phyloP scores from a whole-genome alignment of 2,797 vertebrate genomes.

The Phoeniculus purpureus region DNA sequence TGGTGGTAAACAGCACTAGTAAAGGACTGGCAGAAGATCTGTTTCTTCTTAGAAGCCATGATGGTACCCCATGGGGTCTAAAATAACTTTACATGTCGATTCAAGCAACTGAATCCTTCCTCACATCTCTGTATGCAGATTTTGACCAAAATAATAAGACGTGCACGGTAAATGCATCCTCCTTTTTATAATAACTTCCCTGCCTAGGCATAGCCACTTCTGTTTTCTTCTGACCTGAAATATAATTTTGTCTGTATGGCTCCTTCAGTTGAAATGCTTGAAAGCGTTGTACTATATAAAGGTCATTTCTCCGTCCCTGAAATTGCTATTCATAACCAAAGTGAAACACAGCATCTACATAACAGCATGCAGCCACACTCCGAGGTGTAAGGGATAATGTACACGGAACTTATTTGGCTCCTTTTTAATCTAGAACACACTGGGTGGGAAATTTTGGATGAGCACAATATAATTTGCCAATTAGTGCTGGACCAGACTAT shows the following conservation, averaged over 20 bases:
- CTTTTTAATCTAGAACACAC: constrained; percentile 33
- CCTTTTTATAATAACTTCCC: neutral
- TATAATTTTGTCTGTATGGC: neutral
- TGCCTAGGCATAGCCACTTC: neutral
- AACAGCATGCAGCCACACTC: neutral
- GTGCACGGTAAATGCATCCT: neutral
- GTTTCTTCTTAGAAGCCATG: neutral
- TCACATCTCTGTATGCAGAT: neutral
- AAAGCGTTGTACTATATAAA: neutral
- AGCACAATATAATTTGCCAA: constrained; percentile 5
- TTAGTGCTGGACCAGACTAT: neutral
- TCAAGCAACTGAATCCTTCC: neutral
- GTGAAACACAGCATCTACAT: neutral
- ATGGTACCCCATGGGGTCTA: neutral
- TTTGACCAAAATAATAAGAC: neutral
- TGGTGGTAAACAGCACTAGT: neutral
- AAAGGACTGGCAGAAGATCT: neutral
- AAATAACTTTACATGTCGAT: neutral
- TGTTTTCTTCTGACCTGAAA: neutral
- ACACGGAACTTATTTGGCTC: neutral
- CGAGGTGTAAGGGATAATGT: neutral
- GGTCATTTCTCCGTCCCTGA: neutral
- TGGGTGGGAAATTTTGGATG: constrained; percentile 31
- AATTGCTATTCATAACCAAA: neutral
- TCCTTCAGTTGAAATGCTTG: neutral